Base-by-base conservation (phyloP, 2,113 vertebrate species). In the Globicephala melas region DNA sequence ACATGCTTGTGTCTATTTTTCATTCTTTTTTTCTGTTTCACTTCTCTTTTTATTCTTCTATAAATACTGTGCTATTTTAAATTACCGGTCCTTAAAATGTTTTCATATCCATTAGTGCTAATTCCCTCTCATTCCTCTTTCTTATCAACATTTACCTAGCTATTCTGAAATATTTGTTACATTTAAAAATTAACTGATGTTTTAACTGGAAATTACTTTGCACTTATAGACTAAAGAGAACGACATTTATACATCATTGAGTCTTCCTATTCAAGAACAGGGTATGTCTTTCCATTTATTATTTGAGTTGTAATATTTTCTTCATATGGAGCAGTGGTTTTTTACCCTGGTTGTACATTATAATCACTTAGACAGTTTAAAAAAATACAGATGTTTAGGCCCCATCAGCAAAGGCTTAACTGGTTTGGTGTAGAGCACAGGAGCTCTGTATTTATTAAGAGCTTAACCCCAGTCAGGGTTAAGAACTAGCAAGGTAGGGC, bases 301-400 rank as follows among this genome's bases (percentile, higher is more conserved):
- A 53, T n/a, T 87, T 87, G 44, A 67, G 26, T 80, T 91, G 63
- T 85, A 74, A 58, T 85, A 85, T 81, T 92, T 95, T 85, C n/a
- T 70, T 92, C 50, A 53, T 33, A 74, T 31, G 33, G 33, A 74
- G 17, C 31, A 58, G 63, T 38, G 17, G 44, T 47, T 81, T 82
- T 93, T 91, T 44, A 73, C 33, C 53, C 38, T 44, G 47, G 58
- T 60, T 60, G 15, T 63, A 60, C 31, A 74, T 60, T 67, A 67
- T 1, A 53, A 90, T 74, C 28, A 41, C 53, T 73, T 80, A 53
- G 47, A 62, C 31, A n/a, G 50, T 38, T 95, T 44, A 47, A 38
- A 88, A 93, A 94, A 80, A 21, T 65, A 87, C 21, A 31, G 26
- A 76, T 41, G 36, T 91, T 50, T n/a, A 55, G 53, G 50, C 1